Conservation (phyloP, 2,888 invertebrate species). For the Apodemia duryi region DNA sequence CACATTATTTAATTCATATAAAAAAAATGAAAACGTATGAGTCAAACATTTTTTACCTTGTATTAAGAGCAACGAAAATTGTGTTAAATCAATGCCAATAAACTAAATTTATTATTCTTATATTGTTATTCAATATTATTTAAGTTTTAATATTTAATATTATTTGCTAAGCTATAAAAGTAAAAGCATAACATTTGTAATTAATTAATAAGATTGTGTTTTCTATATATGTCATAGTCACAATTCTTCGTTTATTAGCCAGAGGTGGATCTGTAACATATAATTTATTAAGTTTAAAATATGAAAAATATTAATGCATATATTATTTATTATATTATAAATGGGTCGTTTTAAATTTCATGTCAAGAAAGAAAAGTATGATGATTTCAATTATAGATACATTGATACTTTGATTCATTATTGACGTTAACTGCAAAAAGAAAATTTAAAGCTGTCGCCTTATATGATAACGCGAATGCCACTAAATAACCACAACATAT, state of each 20-base stretch:
- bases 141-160: constrained; percentile 2
- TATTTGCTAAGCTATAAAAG: constrained; percentile 8
- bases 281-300: constrained; percentile 32
- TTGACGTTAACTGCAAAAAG: constrained; percentile 2
- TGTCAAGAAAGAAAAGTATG: neutral
- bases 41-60: constrained; percentile 10
- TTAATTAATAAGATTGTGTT: neutral
- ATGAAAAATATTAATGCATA: constrained; percentile 20
- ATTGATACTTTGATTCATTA: neutral
- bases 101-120: constrained; percentile 1
- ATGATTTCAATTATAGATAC: neutral
- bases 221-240: constrained; percentile 26
- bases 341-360: constrained; percentile 4
- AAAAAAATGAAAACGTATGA: neutral
- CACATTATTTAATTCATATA: too few relatives aligned
- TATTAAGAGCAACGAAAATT: neutral
- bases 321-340: constrained; percentile 2
- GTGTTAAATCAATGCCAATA: neutral
- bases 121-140: neutral
- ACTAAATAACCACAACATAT: constrained; percentile 13
- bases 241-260: constrained; percentile 48
- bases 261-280: constrained; percentile 61
- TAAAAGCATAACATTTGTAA: constrained; percentile 1
- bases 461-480: constrained; percentile 9
- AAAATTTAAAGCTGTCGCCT: constrained; percentile 7